These are phyloP conservation scores for Himalopsyche kuldschensis DNA, from an alignment of 2,888 invertebrate species.

Conservation along the genomic window DNA sequence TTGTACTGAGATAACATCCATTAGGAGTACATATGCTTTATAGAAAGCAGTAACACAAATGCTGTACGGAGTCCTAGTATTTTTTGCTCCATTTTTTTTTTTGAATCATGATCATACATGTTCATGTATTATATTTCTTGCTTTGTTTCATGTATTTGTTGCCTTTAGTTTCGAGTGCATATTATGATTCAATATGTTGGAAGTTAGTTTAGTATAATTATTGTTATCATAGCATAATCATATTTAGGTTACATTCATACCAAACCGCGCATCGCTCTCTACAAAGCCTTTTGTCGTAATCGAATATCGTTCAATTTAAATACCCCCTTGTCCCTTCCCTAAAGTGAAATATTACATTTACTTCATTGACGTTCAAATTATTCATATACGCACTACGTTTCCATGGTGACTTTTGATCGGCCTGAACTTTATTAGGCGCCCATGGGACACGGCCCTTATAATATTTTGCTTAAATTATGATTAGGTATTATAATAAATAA, in stretches of 20 bases:
- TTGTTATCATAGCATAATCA: not conserved
- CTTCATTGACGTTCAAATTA: not conserved
- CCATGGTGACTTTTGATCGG: not conserved
- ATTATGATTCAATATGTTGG: too few species aligned
- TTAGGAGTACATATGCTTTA: too few species aligned
- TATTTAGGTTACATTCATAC: not conserved
- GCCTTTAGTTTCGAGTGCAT: too few species aligned
- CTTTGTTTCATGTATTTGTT: too few species aligned
- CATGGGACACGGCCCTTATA: not conserved
- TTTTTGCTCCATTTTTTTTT: too few species aligned
- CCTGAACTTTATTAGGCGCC: not conserved
- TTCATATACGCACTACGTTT: not conserved
- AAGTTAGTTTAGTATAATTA: not conserved
- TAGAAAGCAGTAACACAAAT: too few species aligned
- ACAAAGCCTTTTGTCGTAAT: not conserved
- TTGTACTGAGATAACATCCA: too few species aligned
- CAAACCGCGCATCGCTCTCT: not conserved
- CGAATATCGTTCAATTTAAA: not conserved
- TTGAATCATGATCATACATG: too few species aligned
- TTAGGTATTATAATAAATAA: not conserved
- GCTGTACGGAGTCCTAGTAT: too few species aligned
- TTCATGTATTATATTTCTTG: too few species aligned
- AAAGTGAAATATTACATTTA: not conserved
- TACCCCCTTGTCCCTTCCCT: not conserved
- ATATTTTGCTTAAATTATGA: not conserved